These are phyloP conservation scores for Halcyon badia DNA, from an alignment of 2,797 vertebrate species.

Conservation along the genomic window DNA sequence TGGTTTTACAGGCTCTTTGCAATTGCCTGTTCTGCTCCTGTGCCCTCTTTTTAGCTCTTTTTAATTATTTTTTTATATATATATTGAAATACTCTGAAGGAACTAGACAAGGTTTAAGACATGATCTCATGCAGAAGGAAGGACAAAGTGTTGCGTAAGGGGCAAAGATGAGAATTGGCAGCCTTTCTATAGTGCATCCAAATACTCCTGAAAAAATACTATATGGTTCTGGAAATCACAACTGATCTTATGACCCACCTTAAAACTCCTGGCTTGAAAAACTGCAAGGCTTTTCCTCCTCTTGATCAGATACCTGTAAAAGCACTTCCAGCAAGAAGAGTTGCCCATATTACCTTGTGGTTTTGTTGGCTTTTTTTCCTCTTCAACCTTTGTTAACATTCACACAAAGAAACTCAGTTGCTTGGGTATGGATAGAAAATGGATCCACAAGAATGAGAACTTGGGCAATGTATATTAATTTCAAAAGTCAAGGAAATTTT, in stretches of 20 bases:
- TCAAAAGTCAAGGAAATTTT: conserved; percentile 62
- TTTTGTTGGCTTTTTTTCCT: not conserved
- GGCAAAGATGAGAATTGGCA: not conserved
- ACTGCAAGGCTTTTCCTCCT: not conserved
- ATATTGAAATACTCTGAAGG: not conserved
- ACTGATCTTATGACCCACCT: not conserved
- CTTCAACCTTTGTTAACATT: not conserved
- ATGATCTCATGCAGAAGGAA: not conserved
- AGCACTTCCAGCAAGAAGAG: not conserved
- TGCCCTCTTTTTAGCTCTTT: not conserved
- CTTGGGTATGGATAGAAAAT: not conserved
- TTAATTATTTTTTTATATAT: too few species aligned
- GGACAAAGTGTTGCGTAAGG: not conserved
- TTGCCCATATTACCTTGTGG: not conserved
- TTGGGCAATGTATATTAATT: conserved; percentile 8
- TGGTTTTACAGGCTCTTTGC: not conserved
- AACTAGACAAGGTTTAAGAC: not conserved
- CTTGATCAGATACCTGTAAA: not conserved
- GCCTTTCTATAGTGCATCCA: not conserved
- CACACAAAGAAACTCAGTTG: not conserved
- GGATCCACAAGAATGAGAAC: not conserved
- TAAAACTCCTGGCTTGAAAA: not conserved
- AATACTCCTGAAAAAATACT: not conserved
- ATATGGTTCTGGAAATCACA: not conserved
- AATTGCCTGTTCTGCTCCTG: not conserved